Evolutionary conservation across 2,797 vertebrate genomes (phyloP), one percentile per base, ranked within the genome.

Genomic region (Thunnus albacares): DNA sequence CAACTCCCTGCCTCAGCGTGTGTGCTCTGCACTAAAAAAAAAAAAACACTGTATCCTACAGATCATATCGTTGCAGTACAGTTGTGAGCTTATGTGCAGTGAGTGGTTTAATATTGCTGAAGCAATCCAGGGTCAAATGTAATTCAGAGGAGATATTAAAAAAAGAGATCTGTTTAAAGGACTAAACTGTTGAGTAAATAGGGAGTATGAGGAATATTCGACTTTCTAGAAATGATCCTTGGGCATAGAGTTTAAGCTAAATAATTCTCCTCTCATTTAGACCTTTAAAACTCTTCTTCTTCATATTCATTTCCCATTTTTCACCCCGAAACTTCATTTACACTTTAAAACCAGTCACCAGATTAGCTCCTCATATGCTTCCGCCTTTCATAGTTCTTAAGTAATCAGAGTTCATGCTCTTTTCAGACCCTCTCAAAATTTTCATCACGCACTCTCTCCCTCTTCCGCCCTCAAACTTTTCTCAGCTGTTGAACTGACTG

Each of bases 11-110:
- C 73, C 28, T 58, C 64, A 15, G 53, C 86, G 60, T 69, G 79
- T 82, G 79, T 52, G 77, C 75, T 78, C 55, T 62, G 75, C 66
- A 81, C 56, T 63, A 30, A 30, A 30, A 74, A 84, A 89, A 87
- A 74, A 84, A 89, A 87, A 72, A 24, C 73, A 59, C 73, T 55
- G 73, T 38, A 61, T 85, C 61, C 79, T 65, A 67, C 68, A 72
- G 77, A 91, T 87, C 52, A 53, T 73, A 77, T 85, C 74, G 61
- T 53, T 73, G 58, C 51, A 24, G 41, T 17, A 69, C 67, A 77
- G 77, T 60, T 58, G 35, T 41, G 57, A 58, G 49, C 80, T 84
- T 80, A 47, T 80, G 60, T 71, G 71, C 58, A 55, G 57, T 9
- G 64, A 79, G 59, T 65, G 70, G 49, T 77, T 80, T 75, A 52